phyloP scores from a whole-genome alignment of 2,888 invertebrate species.

The Tineola bisselliella region DNA sequence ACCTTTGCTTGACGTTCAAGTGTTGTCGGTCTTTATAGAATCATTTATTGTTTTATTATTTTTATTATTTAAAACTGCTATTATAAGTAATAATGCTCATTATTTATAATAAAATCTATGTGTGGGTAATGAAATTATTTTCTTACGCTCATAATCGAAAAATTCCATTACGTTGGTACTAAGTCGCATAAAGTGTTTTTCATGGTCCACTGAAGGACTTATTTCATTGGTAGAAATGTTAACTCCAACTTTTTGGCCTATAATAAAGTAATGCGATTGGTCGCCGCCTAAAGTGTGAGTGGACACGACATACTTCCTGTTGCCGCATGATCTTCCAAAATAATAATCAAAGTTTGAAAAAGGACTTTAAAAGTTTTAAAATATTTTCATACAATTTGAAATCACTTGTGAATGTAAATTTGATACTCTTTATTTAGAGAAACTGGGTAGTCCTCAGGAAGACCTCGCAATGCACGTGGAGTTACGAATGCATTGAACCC shows the following conservation, averaged over 20 bases:
- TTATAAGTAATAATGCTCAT: background rate
- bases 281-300: slow-evolving; percentile 50
- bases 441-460: background rate
- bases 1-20: slow-evolving; percentile 34
- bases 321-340: slow-evolving; percentile 14
- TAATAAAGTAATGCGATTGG: slow-evolving; percentile 38
- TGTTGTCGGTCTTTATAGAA: background rate
- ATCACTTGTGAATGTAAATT: too few relatives aligned
- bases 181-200: slow-evolving; percentile 35
- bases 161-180: slow-evolving; percentile 26
- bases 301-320: slow-evolving; percentile 62
- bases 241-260: slow-evolving; percentile 48
- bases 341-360: background rate
- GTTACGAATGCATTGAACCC: background rate
- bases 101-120: too few relatives aligned
- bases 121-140: too few relatives aligned
- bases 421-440: background rate
- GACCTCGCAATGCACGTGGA: background rate
- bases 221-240: slow-evolving; percentile 42
- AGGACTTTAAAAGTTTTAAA: background rate
- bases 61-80: background rate
- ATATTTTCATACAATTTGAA: background rate
- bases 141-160: too few relatives aligned
- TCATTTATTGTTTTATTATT: background rate
- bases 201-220: slow-evolving; percentile 49